These are phyloP conservation scores for Tinamus major DNA, from an alignment of 2,797 vertebrate genomes.

Conservation along the genomic window DNA sequence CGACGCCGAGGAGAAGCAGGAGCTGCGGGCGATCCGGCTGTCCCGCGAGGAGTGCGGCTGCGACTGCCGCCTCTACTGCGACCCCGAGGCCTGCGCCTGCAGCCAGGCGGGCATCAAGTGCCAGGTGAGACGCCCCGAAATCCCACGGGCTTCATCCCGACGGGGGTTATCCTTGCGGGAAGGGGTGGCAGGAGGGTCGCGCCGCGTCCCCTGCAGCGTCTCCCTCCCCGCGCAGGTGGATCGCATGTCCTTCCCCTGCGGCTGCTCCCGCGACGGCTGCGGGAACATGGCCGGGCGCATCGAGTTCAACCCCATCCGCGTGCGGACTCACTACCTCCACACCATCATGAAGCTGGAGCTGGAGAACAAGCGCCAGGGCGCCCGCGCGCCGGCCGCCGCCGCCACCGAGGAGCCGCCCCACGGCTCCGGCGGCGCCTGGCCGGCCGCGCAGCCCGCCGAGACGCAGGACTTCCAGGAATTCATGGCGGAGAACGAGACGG, in stretches of 20 bases:
- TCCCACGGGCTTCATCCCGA: too few species aligned
- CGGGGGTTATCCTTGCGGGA: too few species aligned
- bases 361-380: constrained; percentile 87
- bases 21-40: constrained; percentile 93
- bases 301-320: constrained; percentile 96
- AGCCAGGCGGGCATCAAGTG: too few species aligned
- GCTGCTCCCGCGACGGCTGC: constrained; percentile 94
- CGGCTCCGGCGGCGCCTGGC: constrained; percentile 58
- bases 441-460: constrained; percentile 78
- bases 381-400: constrained; percentile 47
- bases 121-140: too few species aligned
- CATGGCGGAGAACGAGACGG: constrained; percentile 87
- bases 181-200: too few species aligned
- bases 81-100: constrained; percentile 94
- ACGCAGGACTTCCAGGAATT: constrained; percentile 85
- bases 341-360: constrained; percentile 97
- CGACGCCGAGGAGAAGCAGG: constrained; percentile 92
- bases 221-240: constrained; percentile 86
- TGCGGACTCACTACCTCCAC: constrained; percentile 96
- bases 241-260: constrained; percentile 95
- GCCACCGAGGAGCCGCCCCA: constrained; percentile 62
- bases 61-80: constrained; percentile 94
- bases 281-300: constrained; percentile 92
- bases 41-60: constrained; percentile 95
- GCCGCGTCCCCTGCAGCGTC: not conserved